Evolutionary conservation across 1,140 invertebrate species (phyloP).

Genomic region (Nephotettix cincticeps): DNA sequence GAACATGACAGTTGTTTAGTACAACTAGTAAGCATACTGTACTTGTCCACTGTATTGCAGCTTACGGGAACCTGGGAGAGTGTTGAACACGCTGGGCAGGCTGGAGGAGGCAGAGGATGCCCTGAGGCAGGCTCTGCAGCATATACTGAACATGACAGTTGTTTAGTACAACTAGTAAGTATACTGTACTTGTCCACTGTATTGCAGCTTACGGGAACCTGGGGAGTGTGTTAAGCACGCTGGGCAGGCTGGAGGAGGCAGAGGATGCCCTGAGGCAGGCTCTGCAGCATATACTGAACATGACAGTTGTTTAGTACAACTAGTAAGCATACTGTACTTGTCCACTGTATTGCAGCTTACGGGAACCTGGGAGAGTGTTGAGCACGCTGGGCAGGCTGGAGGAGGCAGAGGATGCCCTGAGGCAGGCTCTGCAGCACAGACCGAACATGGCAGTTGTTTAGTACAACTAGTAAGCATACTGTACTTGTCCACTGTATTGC

Average conservation of each 20-base stretch:
- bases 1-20: conserved; percentile 96
- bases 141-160: conserved; percentile 93
- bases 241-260: conserved; percentile 80
- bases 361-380: conserved; percentile 91
- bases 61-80: conserved; percentile 89
- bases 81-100: conserved; percentile 82
- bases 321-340: too few relatives aligned
- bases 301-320: conserved; percentile 97
- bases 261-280: conserved; percentile 85
- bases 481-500: conserved; percentile 46
- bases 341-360: conserved; percentile 81
- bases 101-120: conserved; percentile 83
- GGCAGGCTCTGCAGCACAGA: conserved; percentile 80
- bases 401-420: conserved; percentile 86
- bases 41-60: too few relatives aligned
- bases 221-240: conserved; percentile 85
- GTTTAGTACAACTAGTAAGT: conserved; percentile 85
- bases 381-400: conserved; percentile 78
- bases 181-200: conserved; percentile 22
- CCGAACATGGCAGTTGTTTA: conserved; percentile 96
- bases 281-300: conserved; percentile 84
- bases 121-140: conserved; percentile 80
- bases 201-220: conserved; percentile 89
- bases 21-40: conserved; percentile 71
- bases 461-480: conserved; percentile 87